phyloP scores from a whole-genome alignment of 1,140 invertebrate genomes.

The Drosophila simulans region DNA sequence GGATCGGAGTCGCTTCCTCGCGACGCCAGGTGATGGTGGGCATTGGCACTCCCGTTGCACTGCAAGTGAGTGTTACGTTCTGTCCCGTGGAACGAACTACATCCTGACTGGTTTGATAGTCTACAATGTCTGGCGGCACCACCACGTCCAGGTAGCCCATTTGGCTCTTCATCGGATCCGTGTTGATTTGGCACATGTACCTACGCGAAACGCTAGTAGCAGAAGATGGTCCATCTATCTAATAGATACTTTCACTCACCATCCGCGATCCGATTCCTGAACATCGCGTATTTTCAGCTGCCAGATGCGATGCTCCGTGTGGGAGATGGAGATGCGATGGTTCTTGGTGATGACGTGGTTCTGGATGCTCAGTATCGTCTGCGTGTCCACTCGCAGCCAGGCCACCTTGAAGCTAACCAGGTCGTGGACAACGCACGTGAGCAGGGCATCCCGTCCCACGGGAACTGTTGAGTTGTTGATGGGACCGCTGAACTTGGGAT shows the following conservation, averaged over 20 bases:
- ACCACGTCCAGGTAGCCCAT: constrained; percentile 94
- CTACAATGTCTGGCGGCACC: constrained; percentile 91
- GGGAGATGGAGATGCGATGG: constrained; percentile 92
- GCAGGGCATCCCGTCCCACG: constrained; percentile 90
- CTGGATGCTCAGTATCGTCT: constrained; percentile 95
- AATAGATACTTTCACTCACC: constrained; percentile 69
- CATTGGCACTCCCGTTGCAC: constrained; percentile 89
- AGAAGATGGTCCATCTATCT: background rate
- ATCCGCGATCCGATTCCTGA: constrained; percentile 90
- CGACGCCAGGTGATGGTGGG: constrained; percentile 89
- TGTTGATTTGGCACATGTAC: constrained; percentile 95
- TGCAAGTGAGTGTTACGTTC: constrained; percentile 90
- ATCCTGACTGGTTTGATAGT: constrained; percentile 91
- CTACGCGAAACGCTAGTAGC: constrained; percentile 4
- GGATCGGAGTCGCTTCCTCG: constrained; percentile 87
- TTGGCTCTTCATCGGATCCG: constrained; percentile 95
- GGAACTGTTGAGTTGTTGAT: constrained; percentile 92
- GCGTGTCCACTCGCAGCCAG: constrained; percentile 95
- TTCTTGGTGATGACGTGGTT: constrained; percentile 95
- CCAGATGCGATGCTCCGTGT: constrained; percentile 93
- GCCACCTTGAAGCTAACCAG: constrained; percentile 92
- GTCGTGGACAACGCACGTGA: constrained; percentile 92
- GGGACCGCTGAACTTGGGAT: constrained; percentile 91
- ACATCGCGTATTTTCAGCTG: constrained; percentile 93
- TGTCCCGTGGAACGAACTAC: constrained; percentile 89